Percentiles rank a stretch among this genome's conserved stretches.
phyloP scores from a whole-genome alignment of 2,113 vertebrate species.

The Microcebus lehilahytsara region DNA sequence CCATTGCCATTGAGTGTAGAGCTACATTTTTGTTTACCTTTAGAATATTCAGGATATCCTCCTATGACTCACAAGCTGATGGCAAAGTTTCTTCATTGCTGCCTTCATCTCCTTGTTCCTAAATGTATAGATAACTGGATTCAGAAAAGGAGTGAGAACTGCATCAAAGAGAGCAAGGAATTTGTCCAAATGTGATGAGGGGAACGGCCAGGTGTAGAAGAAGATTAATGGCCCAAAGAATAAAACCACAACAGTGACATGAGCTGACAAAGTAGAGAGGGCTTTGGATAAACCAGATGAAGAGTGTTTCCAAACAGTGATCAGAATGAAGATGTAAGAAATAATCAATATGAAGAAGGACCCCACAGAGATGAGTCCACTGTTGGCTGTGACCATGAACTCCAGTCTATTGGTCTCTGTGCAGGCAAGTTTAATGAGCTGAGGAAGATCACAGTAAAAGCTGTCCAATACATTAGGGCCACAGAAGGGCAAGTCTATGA shows the following conservation, averaged over 20 bases:
- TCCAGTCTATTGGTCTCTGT: slow-evolving; percentile 40
- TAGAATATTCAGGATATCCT: background rate
- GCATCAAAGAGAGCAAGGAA: slow-evolving; percentile 41
- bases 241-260: slow-evolving; percentile 42
- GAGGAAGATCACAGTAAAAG: slow-evolving; percentile 68
- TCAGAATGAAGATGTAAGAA: slow-evolving; percentile 58
- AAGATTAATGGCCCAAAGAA: slow-evolving; percentile 52
- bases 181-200: slow-evolving; percentile 46
- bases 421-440: slow-evolving; percentile 65
- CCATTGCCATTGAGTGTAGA: background rate
- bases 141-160: slow-evolving; percentile 41
- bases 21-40: background rate
- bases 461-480: slow-evolving; percentile 64
- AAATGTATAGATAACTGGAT: slow-evolving; percentile 35
- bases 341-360: slow-evolving; percentile 49
- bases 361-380: slow-evolving; percentile 52
- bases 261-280: slow-evolving; percentile 61
- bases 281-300: slow-evolving; percentile 46
- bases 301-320: slow-evolving; percentile 46
- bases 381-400: slow-evolving; percentile 60
- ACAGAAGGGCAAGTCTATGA: slow-evolving; percentile 57
- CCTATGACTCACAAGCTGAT: slow-evolving; percentile 30
- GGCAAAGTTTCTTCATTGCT: slow-evolving; percentile 45
- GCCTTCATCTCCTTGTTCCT: slow-evolving; percentile 29
- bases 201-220: slow-evolving; percentile 28